Evolutionary conservation across 1,140 invertebrate species (phyloP).

Genomic region (Drosophila ananassae): DNA sequence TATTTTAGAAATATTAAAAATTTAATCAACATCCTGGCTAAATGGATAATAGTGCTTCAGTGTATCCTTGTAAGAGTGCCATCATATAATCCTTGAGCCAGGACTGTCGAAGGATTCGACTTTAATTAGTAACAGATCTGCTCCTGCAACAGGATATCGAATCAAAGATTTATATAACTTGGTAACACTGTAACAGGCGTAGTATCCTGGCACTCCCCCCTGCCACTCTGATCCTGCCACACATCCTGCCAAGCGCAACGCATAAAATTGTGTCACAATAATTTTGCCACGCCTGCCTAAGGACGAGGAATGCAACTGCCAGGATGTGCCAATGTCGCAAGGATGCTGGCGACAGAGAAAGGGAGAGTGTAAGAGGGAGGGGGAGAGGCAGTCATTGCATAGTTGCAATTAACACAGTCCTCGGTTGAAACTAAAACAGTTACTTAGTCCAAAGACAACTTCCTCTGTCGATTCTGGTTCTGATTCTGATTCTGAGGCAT

Average conservation of each 20-base stretch:
- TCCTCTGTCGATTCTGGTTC: constrained; percentile 39
- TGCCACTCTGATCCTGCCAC: neutral
- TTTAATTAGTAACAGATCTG: constrained; percentile 4
- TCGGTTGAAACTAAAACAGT: constrained; percentile 59
- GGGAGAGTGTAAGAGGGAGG: neutral
- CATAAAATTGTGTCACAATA: constrained; percentile 81
- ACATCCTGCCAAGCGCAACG: constrained; percentile 59
- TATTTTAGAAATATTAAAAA: no score
- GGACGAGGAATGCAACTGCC: constrained; percentile 55
- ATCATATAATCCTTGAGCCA: no score
- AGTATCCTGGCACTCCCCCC: neutral
- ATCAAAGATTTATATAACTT: constrained; percentile 42
- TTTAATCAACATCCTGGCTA: no score
- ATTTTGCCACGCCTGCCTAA: constrained; percentile 63
- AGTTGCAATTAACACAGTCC: constrained; percentile 76
- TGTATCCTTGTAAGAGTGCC: neutral
- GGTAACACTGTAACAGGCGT: constrained; percentile 20
- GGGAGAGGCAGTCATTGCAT: constrained; percentile 61
- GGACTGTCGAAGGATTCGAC: neutral
- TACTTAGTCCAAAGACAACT: constrained; percentile 66
- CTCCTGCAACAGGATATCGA: constrained; percentile 17
- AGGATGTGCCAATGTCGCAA: constrained; percentile 64
- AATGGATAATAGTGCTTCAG: no score
- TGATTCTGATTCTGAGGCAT: constrained; percentile 8
- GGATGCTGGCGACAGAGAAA: constrained; percentile 33